phyloP scores from a whole-genome alignment of 2,797 vertebrate species.

The Xenops minutus region DNA sequence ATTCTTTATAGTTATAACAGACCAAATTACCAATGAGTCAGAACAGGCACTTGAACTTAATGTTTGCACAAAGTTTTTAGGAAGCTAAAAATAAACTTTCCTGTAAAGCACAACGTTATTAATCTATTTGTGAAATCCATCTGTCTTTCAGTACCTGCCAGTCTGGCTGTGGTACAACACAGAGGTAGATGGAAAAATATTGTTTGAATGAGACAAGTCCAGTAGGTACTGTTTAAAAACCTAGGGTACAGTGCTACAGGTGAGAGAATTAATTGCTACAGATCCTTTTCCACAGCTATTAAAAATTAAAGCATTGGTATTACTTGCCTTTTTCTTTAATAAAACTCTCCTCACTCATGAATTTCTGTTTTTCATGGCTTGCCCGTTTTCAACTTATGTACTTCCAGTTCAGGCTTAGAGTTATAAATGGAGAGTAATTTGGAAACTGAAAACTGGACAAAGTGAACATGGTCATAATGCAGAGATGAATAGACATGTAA shows the following conservation, averaged over 20 bases:
- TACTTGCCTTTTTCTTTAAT: not conserved
- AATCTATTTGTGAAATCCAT: too few relatives aligned
- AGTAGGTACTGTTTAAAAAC: not conserved
- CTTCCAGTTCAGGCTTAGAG: not conserved
- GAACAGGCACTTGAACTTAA: too few relatives aligned
- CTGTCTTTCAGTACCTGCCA: not conserved
- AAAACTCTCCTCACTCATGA: not conserved
- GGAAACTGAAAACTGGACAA: not conserved
- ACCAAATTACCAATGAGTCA: too few relatives aligned
- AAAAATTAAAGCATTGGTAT: not conserved
- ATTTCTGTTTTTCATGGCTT: not conserved
- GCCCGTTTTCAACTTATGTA: not conserved
- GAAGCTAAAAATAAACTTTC: too few relatives aligned
- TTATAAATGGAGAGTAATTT: not conserved
- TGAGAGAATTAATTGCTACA: not conserved
- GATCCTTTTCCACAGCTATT: not conserved
- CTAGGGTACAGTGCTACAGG: accelerated
- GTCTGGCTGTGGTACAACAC: not conserved
- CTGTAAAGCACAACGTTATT: too few relatives aligned
- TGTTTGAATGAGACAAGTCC: not conserved
- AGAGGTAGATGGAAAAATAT: not conserved
- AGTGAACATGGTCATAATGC: not conserved
- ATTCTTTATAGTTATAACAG: too few relatives aligned
- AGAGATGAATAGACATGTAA: not conserved
- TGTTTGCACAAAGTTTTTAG: too few relatives aligned